Evolutionary conservation across 2,113 vertebrate species (phyloP).

Genomic region (Caranx melampygus): DNA sequence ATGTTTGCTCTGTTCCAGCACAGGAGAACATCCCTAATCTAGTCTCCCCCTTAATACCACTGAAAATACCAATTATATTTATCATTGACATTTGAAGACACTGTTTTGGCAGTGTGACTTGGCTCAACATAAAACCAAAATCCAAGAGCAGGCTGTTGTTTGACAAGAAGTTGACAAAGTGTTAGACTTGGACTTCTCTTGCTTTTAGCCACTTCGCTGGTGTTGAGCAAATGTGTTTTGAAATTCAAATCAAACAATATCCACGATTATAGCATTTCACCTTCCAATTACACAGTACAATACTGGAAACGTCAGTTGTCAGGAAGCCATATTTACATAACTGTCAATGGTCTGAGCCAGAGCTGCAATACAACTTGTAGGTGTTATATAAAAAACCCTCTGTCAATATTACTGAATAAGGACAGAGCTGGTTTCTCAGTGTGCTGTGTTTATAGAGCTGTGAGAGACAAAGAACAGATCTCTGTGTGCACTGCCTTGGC

Average conservation of each 20-base stretch:
- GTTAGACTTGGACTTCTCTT: neutral
- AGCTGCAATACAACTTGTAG: neutral
- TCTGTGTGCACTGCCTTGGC: neutral
- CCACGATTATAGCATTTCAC: neutral
- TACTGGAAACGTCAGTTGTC: neutral
- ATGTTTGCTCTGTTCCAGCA: neutral
- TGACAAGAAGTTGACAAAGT: constrained; percentile 20
- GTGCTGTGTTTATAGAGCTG: constrained; percentile 53
- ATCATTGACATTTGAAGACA: neutral
- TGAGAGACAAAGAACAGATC: constrained; percentile 44
- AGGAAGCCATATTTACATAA: neutral
- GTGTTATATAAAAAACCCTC: constrained; percentile 24
- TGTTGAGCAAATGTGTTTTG: neutral
- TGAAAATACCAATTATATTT: neutral
- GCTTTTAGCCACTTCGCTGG: neutral
- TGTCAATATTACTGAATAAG: constrained; percentile 65
- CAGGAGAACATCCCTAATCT: neutral
- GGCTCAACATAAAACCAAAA: constrained; percentile 10
- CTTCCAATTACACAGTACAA: neutral
- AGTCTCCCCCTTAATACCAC: neutral
- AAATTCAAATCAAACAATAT: neutral
- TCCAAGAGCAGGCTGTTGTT: neutral
- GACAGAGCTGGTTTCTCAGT: constrained; percentile 29
- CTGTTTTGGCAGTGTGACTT: neutral
- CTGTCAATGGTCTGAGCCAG: neutral